Conservation (phyloP, 1,140 invertebrate genomes). For the Trypoxylus dichotomus region DNA sequence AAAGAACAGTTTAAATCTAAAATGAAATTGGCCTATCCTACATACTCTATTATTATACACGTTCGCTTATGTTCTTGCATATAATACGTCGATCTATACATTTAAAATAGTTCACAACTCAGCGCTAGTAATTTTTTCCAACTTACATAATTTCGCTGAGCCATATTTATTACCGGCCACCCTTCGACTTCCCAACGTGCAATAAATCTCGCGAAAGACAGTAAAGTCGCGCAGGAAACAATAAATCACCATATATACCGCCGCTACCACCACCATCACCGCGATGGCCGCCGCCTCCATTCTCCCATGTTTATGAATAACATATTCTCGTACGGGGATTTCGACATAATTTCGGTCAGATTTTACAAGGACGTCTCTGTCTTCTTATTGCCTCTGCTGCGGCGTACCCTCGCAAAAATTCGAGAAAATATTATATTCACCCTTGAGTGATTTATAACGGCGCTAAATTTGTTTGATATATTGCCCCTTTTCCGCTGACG, state of each 20-base stretch:
- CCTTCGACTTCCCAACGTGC: neutral
- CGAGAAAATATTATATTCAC: slow-evolving; percentile 17
- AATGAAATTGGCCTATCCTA: no score
- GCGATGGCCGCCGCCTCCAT: neutral
- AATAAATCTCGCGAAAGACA: slow-evolving; percentile 2
- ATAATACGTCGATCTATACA: no score
- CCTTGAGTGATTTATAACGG: slow-evolving; percentile 11
- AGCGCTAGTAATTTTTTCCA: no score
- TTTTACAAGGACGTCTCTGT: neutral
- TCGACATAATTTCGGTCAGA: slow-evolving; percentile 7
- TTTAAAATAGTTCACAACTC: no score
- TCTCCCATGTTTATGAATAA: neutral
- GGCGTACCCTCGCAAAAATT: slow-evolving; percentile 1
- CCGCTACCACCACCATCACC: no score
- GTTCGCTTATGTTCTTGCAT: no score
- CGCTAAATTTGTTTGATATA: slow-evolving; percentile 8
- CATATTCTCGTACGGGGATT: neutral
- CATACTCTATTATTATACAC: no score
- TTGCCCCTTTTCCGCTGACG: neutral
- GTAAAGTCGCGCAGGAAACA: neutral
- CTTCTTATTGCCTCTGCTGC: neutral
- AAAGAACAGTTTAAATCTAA: no score
- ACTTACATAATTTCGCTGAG: neutral
- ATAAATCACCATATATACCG: neutral
- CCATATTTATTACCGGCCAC: neutral